These are phyloP conservation scores for Boulengerochromis microlepis DNA, from an alignment of 2,113 vertebrate species.

Conservation along the genomic window DNA sequence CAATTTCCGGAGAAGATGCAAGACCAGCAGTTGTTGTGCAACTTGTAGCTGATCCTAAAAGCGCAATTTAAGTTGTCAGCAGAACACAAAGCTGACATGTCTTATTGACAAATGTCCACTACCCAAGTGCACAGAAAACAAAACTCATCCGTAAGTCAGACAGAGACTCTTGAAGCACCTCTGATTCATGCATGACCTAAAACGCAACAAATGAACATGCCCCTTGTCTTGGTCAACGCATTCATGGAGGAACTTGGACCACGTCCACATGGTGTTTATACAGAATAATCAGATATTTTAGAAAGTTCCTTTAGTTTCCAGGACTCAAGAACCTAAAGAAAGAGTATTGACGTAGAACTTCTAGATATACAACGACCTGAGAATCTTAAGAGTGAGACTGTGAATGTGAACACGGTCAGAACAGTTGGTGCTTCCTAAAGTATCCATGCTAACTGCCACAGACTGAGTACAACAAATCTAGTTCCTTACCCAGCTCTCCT, in stretches of 20 bases:
- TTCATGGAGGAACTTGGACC: not conserved
- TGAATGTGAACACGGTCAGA: not conserved
- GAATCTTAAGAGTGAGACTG: not conserved
- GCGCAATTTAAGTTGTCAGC: constrained; percentile 8
- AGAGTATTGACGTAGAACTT: not conserved
- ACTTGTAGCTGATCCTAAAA: not conserved
- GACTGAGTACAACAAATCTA: not conserved
- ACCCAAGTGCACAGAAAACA: not conserved
- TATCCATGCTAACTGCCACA: not conserved
- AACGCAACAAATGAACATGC: not conserved
- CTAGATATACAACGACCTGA: not conserved
- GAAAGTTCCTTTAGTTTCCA: not conserved
- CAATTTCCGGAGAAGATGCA: not conserved
- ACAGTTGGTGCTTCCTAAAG: not conserved
- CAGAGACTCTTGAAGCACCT: not conserved
- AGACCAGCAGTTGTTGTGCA: constrained; percentile 7
- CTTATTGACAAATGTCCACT: not conserved
- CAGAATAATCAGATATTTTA: not conserved
- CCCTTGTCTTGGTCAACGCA: not conserved
- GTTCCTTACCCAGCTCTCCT: constrained; percentile 79
- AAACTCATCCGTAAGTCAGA: not conserved
- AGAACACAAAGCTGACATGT: constrained; percentile 25
- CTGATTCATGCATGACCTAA: not conserved
- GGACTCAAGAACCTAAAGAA: not conserved
- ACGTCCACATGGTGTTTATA: not conserved